Evolutionary conservation across 2,888 invertebrate genomes (phyloP).

Genomic region (Tyria jacobaeae): DNA sequence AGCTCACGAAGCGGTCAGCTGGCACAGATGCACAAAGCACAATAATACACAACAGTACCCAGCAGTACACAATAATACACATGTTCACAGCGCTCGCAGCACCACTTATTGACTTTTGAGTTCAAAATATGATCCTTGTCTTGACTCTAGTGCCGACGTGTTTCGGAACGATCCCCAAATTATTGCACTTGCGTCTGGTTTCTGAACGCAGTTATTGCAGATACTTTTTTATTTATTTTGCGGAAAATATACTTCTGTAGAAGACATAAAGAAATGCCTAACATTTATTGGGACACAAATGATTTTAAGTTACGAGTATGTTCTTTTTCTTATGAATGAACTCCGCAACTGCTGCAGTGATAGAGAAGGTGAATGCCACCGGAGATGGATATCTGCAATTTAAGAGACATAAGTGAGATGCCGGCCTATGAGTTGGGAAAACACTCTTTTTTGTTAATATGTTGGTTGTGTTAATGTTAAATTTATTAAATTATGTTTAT

Average conservation of each 20-base stretch:
- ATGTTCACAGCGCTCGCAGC: constrained; percentile 27
- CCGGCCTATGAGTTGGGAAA: too few species aligned
- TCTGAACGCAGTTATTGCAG: constrained; percentile 14
- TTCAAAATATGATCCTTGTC: constrained; percentile 43
- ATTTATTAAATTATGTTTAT: too few species aligned
- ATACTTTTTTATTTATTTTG: constrained; percentile 6
- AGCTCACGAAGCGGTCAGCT: constrained; percentile 15
- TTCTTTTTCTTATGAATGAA: too few species aligned
- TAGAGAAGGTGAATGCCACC: too few species aligned
- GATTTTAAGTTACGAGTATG: too few species aligned
- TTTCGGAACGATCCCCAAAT: constrained; percentile 30
- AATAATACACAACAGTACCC: constrained; percentile 8
- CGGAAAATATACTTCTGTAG: not conserved
- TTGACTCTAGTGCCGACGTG: constrained; percentile 25
- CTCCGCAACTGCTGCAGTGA: too few species aligned
- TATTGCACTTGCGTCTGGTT: constrained; percentile 34
- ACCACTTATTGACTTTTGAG: constrained; percentile 42
- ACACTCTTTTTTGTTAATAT: too few species aligned
- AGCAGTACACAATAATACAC: constrained; percentile 28
- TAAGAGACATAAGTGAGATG: too few species aligned
- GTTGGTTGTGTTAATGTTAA: too few species aligned
- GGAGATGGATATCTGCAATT: too few species aligned
- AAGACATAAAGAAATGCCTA: too few species aligned
- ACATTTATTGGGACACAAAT: too few species aligned
- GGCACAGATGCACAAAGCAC: constrained; percentile 13